Base-by-base conservation (phyloP, 2,888 invertebrate genomes). In the Cantharis rustica region DNA sequence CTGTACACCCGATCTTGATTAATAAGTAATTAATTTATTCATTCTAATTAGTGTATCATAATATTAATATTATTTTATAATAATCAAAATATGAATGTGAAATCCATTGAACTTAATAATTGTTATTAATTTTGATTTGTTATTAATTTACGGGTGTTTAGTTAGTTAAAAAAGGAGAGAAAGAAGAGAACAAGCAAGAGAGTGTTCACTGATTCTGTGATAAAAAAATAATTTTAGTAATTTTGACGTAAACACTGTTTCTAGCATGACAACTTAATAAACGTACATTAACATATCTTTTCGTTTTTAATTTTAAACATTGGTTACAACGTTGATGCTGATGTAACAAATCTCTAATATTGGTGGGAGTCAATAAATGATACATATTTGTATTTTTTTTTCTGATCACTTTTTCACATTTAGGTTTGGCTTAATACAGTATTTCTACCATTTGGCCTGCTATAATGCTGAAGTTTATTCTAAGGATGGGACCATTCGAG, bases 191-290 rank as follows among this genome's bases (percentile, higher is more conserved):
- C 47, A 47, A 47, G 47, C n/a, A 47, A 47, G 47, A 47, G 47
- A 47, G 88, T 88, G 88, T 88, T 88, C 88, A 88, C 88, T 87
- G 86, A 88, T 88, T 88, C 88, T 88, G 88, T 88, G 88, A 88
- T 88, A 88, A 88, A 78, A 27, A 88, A 86, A 88, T 86, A 87
- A 86, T 88, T 88, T 88, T 88, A 87, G 87, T 87, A 88, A 87
- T 84, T 85, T 86, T 88, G 86, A 87, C 85, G 86, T 87, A 87
- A 87, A 87, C 87, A 87, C 86, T 87, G 87, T 88, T 88, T 88
- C 86, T 88, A 88, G 87, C 87, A 88, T 88, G 87, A 88, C 87
- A 87, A 86, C 85, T 85, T 85, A 86, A 87, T 87, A 87, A 87
- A 87, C 85, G 85, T 86, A 86, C 84, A 85, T 66, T 82, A 85